Evolutionary conservation across 1,140 invertebrate genomes (phyloP), one percentile per base, ranked within the genome.

Genomic region (Pseudomyrmex flavicornis): DNA sequence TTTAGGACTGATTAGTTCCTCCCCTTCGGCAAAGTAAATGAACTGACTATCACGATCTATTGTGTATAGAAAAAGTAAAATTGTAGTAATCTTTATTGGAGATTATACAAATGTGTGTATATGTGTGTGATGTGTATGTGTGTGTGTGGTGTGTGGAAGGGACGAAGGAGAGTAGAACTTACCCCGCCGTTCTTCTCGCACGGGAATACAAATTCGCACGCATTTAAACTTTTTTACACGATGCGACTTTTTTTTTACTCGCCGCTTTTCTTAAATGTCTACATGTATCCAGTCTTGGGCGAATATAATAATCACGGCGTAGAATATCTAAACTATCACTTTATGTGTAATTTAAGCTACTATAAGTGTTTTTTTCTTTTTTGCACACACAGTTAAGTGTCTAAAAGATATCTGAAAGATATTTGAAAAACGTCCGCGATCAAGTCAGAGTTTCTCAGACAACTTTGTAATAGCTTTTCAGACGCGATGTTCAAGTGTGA

Each of bases 171-270:
- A n/a, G 44, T 44, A 56, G 50, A 69, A 79, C 35, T 46, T 52
- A 59, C 59, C 76, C 12, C 52, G 65, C 52, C 26, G n/a, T 80
- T 80, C 20, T 59, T 80, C 13, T n/a, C 50, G 2, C 59, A 50
- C 56, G 46, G 26, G 65, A 70, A 46, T 80, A 88, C 68, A 88
- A 88, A 88, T 87, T 63, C 63, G 85, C 82, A 15, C 35, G 35
- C 59, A 80, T 22, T 84, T 84, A 74, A 50, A 46, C 17, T 52
- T 83, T 79, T 59, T 20, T 65, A 26, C 48, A 59, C 76, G 22
- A 44, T 35, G 52, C 58, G 8, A 48, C 58, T 85, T 70, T 26
- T 65, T 50, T 76, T 56, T 10, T 12, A 44, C 52, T 80, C 54
- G 20, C 20, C 59, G 61, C 66, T 66, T 70, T 66, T 80, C 66